Evolutionary conservation across 2,888 invertebrate species (phyloP), one percentile per base, ranked within the genome.

Genomic region (Cabera pusaria): DNA sequence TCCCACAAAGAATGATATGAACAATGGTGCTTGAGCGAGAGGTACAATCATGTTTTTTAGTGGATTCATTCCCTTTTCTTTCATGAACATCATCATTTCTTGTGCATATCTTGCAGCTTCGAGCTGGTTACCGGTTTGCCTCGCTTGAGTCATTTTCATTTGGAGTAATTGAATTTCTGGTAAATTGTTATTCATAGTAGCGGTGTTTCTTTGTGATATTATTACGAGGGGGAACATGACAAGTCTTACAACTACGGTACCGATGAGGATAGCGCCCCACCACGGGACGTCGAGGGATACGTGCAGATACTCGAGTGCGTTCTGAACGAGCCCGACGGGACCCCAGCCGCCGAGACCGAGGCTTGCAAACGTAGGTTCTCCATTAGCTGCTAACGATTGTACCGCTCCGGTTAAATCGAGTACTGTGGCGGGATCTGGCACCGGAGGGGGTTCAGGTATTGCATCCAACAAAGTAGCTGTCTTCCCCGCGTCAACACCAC

Each of bases 1-100:
- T 0, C 94, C 97, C 83, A 96, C 91, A 70, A 98, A 99, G 72
- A 97, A 95, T 0, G 98, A 97, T 47, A 98, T 81, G 72, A 99
- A 99, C 6, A 99, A 83, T 0, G 98, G 98, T 33, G 96, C 96
- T 82, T 96, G 96, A 0, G 93, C 93, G 21, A 96, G 48, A 0
- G 96, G 95, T 0, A 95, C 93, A 24, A 96, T 44, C 81, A 97
- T 87, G 73, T 93, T 94, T 72, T 95, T 96, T 1, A 96, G 67
- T 0, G 97, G 95, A 82, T 93, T 96, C 8, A 98, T 72, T 0
- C 94, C 89, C 57, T 96, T 95, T 34, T 94, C 92, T 64, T 93
- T 94, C 95, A 97, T 96, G 62, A 95, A 97, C 0, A 83, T 10
- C 91, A 93, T 91, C 89, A 98, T 86, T 75, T 98, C 96, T 64